Base-by-base conservation (phyloP, 2,797 vertebrate species). In the Thamnophis elegans region DNA sequence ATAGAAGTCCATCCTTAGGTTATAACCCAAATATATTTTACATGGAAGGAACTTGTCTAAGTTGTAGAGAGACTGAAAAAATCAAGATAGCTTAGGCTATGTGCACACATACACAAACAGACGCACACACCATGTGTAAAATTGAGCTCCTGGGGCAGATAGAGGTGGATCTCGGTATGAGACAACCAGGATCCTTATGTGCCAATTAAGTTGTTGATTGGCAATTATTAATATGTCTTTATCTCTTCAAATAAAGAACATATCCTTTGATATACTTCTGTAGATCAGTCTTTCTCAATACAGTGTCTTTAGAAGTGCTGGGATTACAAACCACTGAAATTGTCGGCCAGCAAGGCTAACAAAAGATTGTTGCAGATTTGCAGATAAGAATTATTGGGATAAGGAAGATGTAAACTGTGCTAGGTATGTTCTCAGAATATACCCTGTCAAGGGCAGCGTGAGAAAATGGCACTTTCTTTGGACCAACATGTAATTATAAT, bases 401-500 rank as follows among this genome's bases (percentile, higher is more conserved):
- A 73, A 87, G 65, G 58, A 68, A 59, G 87, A 92, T 90, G 55
- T 87, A 90, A 65, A 92, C 90, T 36, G 86, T 58, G 60, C 65
- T 85, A 60, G 65, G 12, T 54, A 22, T 32, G 51, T 91, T 86
- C 56, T 89, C 93, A 88, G 62, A 93, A 93, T 85, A 88, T 42
- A 62, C 65, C 56, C 28, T 85, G 78, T 91, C 78, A 89, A 51
- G 47, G 42, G 88, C 59, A 89, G 14, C 51, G 36, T 89, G 89
- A 93, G 59, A 56, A 91, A 62, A 91, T 85, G 58, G 78, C 89
- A 55, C 36, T 87, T 42, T 58, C 4, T 62, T 87, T 89, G 87
- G 58, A 54, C 56, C 88, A 92, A 85, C 58, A 9, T 92, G 78
- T 53, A 62, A 92, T 92, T 92, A 89, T 42, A 53, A 89, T 89